A percentile compares a stretch with the other conserved stretches of the same genome.
Conservation (phyloP, 2,888 invertebrate species). For the Sthenelais limicola region DNA sequence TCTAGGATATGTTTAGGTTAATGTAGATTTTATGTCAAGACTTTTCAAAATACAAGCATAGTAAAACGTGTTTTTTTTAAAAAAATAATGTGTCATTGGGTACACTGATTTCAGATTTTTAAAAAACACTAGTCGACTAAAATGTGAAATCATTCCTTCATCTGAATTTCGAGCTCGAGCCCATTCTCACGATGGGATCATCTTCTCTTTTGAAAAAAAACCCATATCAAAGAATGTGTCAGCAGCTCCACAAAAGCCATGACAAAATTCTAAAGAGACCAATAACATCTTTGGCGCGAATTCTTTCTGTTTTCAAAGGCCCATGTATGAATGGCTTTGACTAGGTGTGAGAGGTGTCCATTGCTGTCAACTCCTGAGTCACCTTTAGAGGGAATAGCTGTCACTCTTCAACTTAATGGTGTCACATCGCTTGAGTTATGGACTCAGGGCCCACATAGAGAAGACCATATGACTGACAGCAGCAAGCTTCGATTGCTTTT, state of each 20-base stretch:
- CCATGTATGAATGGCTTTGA: too few species aligned
- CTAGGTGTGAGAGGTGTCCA: background rate
- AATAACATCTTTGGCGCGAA: background rate
- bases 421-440: constrained; percentile 3
- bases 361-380: background rate
- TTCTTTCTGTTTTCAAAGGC: too few species aligned
- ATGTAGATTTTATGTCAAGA: too few species aligned
- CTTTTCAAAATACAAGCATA: too few species aligned
- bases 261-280: background rate
- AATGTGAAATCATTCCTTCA: too few species aligned
- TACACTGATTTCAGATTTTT: too few species aligned
- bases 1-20: too few species aligned
- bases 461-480: constrained; percentile 3
- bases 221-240: background rate
- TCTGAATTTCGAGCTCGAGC: too few species aligned
- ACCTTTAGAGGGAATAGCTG: background rate
- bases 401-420: background rate
- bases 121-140: too few species aligned
- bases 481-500: constrained; percentile 12
- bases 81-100: too few species aligned
- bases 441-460: background rate
- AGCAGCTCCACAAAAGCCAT: background rate
- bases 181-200: too few species aligned
- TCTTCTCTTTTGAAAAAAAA: background rate
- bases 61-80: too few species aligned